Conservation (phyloP, 2,797 vertebrate species). For the Sebastes iracundus region DNA sequence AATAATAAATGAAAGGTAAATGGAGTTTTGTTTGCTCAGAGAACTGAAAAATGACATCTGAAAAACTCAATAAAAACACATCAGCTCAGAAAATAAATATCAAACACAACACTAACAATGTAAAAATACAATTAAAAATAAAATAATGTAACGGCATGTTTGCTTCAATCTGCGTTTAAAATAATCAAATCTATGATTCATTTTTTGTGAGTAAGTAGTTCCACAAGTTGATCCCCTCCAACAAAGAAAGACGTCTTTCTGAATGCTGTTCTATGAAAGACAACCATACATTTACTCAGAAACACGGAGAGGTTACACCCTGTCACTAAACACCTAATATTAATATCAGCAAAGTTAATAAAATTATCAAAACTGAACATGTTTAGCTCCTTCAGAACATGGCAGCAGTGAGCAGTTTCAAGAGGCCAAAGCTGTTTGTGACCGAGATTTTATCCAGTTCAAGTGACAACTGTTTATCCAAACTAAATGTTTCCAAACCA, state of each 20-base stretch:
- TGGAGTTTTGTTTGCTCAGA: neutral
- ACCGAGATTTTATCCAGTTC: neutral
- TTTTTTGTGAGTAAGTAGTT: neutral
- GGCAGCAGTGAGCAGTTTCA: neutral
- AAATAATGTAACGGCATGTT: neutral
- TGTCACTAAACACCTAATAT: neutral
- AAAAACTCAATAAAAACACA: neutral
- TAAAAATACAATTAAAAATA: neutral
- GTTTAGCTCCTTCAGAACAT: neutral
- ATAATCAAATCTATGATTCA: neutral
- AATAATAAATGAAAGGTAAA: neutral
- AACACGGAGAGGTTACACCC: neutral
- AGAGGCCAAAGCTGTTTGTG: neutral
- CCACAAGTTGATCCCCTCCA: neutral
- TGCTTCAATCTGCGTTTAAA: neutral
- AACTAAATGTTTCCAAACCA: neutral
- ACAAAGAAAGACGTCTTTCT: neutral
- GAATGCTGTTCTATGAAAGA: neutral
- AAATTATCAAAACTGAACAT: neutral
- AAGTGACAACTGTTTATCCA: neutral
- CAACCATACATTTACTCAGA: neutral
- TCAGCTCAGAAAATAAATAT: neutral
- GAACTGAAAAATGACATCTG: neutral
- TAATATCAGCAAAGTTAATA: neutral
- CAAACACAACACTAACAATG: neutral